Evolutionary conservation across 2,888 invertebrate genomes (phyloP).

Genomic region (Morinoia aosen): DNA sequence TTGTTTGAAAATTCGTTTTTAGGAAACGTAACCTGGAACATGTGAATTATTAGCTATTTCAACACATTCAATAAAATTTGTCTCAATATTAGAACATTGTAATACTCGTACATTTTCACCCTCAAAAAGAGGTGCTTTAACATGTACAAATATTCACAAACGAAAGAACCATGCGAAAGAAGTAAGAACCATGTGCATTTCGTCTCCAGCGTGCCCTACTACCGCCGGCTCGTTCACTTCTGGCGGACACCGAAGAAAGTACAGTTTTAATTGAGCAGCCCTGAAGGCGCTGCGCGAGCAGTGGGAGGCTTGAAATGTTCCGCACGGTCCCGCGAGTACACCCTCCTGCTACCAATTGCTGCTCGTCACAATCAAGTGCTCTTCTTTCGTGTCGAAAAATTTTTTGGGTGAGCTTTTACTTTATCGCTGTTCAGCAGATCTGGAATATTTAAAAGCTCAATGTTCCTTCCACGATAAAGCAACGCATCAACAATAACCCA

Average conservation of each 20-base stretch:
- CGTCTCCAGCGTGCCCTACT: neutral
- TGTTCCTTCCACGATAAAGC: neutral
- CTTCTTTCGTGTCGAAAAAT: neutral
- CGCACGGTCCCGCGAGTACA: neutral
- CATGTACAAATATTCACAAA: neutral
- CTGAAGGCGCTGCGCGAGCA: neutral
- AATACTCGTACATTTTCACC: no score
- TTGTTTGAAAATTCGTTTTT: no score
- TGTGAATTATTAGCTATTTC: no score
- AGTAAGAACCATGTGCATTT: neutral
- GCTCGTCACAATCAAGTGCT: no score
- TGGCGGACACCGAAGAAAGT: neutral
- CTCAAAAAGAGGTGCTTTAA: no score
- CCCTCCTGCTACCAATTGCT: neutral
- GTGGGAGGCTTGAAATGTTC: neutral
- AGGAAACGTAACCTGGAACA: no score
- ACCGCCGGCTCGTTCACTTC: neutral
- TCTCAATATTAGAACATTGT: no score
- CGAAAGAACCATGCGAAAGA: neutral
- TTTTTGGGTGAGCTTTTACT: neutral
- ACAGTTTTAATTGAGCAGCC: neutral
- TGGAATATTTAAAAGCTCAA: neutral
- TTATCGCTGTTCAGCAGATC: neutral
- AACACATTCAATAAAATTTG: no score
- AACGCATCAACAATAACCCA: neutral